Conservation (phyloP, 2,113 vertebrate genomes). For the Morphnarchus princeps region DNA sequence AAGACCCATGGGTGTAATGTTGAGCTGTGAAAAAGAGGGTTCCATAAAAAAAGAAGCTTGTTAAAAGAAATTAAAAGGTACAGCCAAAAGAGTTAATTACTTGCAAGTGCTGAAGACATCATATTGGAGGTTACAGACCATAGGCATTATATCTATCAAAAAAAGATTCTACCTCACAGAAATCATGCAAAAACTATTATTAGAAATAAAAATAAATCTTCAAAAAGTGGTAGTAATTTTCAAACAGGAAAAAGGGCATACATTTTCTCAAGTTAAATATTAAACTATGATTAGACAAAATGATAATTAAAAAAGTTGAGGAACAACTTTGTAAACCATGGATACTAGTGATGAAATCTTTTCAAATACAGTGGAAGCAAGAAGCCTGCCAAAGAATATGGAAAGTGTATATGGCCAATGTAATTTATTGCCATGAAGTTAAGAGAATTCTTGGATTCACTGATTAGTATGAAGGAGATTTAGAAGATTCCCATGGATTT, state of each 20-base stretch:
- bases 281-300: not conserved
- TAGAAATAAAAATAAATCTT: not conserved
- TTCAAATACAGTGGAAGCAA: not conserved
- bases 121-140: not conserved
- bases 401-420: not conserved
- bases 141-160: not conserved
- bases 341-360: not conserved
- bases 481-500: not conserved
- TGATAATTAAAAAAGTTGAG: not conserved
- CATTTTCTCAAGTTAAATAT: not conserved
- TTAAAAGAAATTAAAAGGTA: not conserved
- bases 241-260: not conserved
- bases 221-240: not conserved
- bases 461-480: not conserved
- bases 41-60: not conserved
- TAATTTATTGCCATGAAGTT: not conserved
- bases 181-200: not conserved
- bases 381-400: not conserved
- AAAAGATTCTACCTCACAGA: not conserved
- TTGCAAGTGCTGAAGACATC: not conserved
- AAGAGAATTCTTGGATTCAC: not conserved
- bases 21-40: not conserved
- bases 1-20: not conserved
- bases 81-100: not conserved
- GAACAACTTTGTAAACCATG: not conserved